These are phyloP conservation scores for Cyanoderma ruficeps DNA, from an alignment of 2,113 vertebrate genomes.

Conservation along the genomic window DNA sequence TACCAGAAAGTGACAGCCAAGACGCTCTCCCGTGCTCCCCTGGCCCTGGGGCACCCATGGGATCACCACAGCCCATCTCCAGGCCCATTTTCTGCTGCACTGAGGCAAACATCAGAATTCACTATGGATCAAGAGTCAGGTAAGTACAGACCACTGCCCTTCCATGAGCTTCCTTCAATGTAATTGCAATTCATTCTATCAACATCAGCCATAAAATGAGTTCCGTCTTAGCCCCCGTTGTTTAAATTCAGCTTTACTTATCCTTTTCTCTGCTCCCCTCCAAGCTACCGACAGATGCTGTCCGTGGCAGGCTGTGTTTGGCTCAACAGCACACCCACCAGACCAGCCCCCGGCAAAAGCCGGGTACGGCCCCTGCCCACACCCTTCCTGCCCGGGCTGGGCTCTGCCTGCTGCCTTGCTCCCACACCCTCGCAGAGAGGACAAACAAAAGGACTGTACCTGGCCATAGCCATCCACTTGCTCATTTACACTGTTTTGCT, in stretches of 20 bases:
- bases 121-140: background rate
- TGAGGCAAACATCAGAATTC: background rate
- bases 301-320: background rate
- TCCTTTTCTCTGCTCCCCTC: background rate
- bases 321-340: background rate
- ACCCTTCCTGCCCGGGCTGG: no score
- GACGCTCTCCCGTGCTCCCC: background rate
- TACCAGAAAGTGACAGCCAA: fast-evolving
- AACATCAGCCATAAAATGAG: background rate
- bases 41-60: fast-evolving
- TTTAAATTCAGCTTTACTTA: background rate
- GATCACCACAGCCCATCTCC: background rate
- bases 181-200: background rate
- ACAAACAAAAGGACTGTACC: background rate
- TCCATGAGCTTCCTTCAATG: background rate
- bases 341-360: background rate
- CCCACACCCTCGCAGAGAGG: background rate
- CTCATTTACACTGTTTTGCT: background rate
- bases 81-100: background rate
- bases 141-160: background rate
- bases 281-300: background rate
- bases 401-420: background rate
- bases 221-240: background rate
- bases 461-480: background rate
- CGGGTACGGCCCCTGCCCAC: background rate